Evolutionary conservation across 2,797 vertebrate genomes (phyloP).

Genomic region (Muscicapa comitata): DNA sequence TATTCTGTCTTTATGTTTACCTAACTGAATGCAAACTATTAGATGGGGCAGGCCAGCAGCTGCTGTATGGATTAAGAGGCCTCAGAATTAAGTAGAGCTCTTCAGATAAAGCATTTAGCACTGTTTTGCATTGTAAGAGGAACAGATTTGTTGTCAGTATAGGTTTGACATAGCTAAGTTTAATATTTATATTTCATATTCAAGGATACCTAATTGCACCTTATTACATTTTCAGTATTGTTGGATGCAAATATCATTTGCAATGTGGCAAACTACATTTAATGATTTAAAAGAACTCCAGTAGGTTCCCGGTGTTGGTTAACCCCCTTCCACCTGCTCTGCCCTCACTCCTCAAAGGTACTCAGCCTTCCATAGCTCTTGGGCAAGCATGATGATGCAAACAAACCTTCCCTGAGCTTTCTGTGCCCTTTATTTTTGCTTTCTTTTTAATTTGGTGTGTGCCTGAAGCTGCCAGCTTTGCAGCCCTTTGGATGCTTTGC

Average conservation of each 20-base stretch:
- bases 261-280: not conserved
- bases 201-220: not conserved
- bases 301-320: not conserved
- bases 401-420: not conserved
- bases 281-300: not conserved
- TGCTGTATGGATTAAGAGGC: not conserved
- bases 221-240: not conserved
- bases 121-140: not conserved
- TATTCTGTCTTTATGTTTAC: slow-evolving; percentile 23
- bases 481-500: not conserved
- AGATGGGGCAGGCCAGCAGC: not conserved
- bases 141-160: not conserved
- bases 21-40: not conserved
- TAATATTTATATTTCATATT: not conserved
- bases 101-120: not conserved
- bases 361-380: not conserved
- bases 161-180: not conserved
- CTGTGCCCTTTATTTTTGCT: not conserved
- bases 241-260: not conserved
- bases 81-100: not conserved
- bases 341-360: not conserved
- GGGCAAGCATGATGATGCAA: not conserved
- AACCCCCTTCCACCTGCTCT: not conserved
- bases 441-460: not conserved
- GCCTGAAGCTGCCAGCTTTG: not conserved